A percentile compares a stretch with the other conserved stretches of the same genome.
Conservation (phyloP, 2,797 vertebrate genomes). For the Crax fasciolata region DNA sequence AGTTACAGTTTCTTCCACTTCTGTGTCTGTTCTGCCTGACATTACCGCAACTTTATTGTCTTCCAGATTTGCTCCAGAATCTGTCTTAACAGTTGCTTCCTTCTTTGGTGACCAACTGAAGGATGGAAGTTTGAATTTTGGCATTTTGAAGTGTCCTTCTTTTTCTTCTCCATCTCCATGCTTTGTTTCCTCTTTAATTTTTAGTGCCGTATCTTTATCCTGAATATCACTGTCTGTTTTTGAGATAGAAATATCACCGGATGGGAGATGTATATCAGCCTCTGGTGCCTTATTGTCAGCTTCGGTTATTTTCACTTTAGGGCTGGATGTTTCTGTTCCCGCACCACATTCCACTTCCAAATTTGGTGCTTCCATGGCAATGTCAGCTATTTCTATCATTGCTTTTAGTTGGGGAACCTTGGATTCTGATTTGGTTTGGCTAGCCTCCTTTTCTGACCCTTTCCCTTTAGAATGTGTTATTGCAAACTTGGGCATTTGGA, state of each 20-base stretch:
- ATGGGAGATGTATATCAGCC: not conserved
- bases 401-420: slow-evolving; percentile 53
- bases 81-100: not conserved
- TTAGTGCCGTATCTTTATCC: not conserved
- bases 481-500: slow-evolving; percentile 81
- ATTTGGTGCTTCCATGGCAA: slow-evolving; percentile 53
- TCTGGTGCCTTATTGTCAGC: slow-evolving; percentile 11
- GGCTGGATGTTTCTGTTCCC: not conserved
- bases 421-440: slow-evolving; percentile 19
- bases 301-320: not conserved
- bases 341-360: not conserved
- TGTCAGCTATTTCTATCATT: slow-evolving; percentile 68
- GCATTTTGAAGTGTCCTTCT: slow-evolving; percentile 68
- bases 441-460: not conserved
- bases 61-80: not conserved
- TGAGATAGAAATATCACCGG: not conserved
- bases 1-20: not conserved
- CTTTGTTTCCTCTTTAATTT: not conserved
- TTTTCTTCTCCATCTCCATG: slow-evolving; percentile 20
- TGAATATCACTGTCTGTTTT: not conserved
- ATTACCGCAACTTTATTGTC: not conserved
- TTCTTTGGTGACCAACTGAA: slow-evolving; percentile 77
- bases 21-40: not conserved
- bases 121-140: slow-evolving; percentile 72
- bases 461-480: slow-evolving; percentile 38